Percentiles rank a stretch among this genome's conserved stretches.
phyloP scores from a whole-genome alignment of 2,888 invertebrate species.

The Cantharis lateralis region DNA sequence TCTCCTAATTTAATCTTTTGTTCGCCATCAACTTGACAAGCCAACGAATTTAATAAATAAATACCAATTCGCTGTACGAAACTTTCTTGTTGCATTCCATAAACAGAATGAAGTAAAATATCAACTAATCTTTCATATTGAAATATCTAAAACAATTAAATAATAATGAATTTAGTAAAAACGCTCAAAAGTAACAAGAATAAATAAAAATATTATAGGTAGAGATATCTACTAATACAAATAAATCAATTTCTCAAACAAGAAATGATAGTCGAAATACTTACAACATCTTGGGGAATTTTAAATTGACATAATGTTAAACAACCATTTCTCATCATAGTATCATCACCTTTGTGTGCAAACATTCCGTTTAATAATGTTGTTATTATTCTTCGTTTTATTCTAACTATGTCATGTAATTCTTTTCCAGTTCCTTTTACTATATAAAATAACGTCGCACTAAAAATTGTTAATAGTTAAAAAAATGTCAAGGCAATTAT shows the following conservation, averaged over 20 bases:
- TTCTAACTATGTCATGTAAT: conserved; percentile 67
- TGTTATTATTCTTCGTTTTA: conserved; percentile 80
- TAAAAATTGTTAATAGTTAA: conserved; percentile 52
- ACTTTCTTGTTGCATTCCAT: conserved; percentile 81
- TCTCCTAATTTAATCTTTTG: conserved; percentile 92
- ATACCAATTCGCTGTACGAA: conserved; percentile 95
- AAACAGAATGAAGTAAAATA: conserved; percentile 80
- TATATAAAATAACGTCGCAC: conserved; percentile 93
- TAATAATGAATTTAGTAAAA: conserved; percentile 8
- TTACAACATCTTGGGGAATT: conserved; percentile 92
- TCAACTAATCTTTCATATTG: conserved; percentile 87
- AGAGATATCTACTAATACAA: too few relatives aligned
- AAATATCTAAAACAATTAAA: conserved; percentile 68
- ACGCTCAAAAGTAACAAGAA: background rate
- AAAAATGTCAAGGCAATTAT: too few relatives aligned
- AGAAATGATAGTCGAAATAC: conserved; percentile 43
- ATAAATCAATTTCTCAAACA: too few relatives aligned
- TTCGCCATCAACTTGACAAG: conserved; percentile 93
- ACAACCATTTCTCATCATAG: conserved; percentile 96
- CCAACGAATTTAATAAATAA: conserved; percentile 91
- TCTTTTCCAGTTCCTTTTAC: conserved; percentile 85
- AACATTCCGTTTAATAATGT: conserved; percentile 89
- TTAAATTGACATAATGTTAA: conserved; percentile 92
- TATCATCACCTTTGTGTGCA: conserved; percentile 80
- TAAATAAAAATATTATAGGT: too few relatives aligned